Conservation (phyloP, 2,113 vertebrate genomes). For the Megalops atlanticus region DNA sequence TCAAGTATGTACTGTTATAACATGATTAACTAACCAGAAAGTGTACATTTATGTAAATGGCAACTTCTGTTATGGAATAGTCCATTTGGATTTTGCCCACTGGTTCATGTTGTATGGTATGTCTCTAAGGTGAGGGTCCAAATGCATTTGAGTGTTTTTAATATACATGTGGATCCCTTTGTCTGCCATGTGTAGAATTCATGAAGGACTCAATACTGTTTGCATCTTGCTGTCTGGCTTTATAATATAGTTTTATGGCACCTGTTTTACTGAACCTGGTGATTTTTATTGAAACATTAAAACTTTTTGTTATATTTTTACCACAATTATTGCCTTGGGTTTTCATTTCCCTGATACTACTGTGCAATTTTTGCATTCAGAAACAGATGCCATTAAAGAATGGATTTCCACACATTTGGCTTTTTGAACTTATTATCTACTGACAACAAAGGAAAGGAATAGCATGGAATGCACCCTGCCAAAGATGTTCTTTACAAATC, state of each 20-base stretch:
- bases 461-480: not conserved
- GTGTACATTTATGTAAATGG: not conserved
- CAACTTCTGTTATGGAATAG: slow-evolving; percentile 7
- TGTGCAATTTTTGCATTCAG: too few species aligned
- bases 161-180: slow-evolving; percentile 26
- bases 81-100: slow-evolving; percentile 20
- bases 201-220: slow-evolving; percentile 1
- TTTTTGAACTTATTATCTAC: not conserved
- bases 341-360: not conserved
- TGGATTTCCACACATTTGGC: not conserved
- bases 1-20: slow-evolving; percentile 29
- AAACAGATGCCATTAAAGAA: not conserved
- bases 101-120: slow-evolving; percentile 23
- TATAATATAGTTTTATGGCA: slow-evolving; percentile 23
- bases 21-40: slow-evolving; percentile 22
- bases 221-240: slow-evolving; percentile 2
- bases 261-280: slow-evolving; percentile 25
- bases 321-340: not conserved
- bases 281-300: slow-evolving; percentile 32
- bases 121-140: slow-evolving; percentile 40
- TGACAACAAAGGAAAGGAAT: not conserved
- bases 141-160: slow-evolving; percentile 36
- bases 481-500: not conserved
- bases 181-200: slow-evolving; percentile 23
- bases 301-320: slow-evolving; percentile 40